Evolutionary conservation across 2,888 invertebrate genomes (phyloP), one percentile per base, ranked within the genome.

Genomic region (Sphinx pinastri): DNA sequence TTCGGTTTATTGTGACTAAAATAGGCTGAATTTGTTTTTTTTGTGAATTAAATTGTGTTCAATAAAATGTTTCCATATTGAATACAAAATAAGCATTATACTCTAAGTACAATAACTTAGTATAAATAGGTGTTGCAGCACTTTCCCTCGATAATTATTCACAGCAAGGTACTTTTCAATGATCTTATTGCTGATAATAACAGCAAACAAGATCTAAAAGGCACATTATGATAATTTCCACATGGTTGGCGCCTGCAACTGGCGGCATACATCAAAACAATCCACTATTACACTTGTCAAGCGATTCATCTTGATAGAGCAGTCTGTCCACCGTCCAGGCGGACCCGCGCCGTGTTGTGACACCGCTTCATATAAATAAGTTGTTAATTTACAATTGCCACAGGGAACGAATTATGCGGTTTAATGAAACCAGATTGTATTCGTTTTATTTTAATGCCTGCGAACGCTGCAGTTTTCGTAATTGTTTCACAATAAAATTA

Each of bases 231-330:
- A 47, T 63, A 11, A 49, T 63, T 63, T 58, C 70, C 70, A 71
- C 69, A 69, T 71, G 69, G 70, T 69, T 71, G 78, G 74, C 75
- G 74, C 73, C 73, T 71, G 57, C 73, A 75, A 74, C 71, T 76
- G 76, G 76, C 76, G 76, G 71, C 71, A 70, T 68, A 73, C 74
- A 75, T 77, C 77, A 76, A 75, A 76, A 80, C 76, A 73, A 74
- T 70, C 74, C 75, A 79, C 79, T 82, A 80, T 83, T 81, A 84
- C 78, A 84, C 80, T 81, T 80, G 83, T 85, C 83, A 83, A 83
- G 75, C 77, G 83, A 85, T 84, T 84, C 84, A 85, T 84, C 85
- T 82, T 81, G 84, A 86, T 86, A 84, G 81, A 78, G 79, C 80
- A 78, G 77, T 79, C 74, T 80, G 77, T 78, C 77, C 59, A 60